Evolutionary conservation across 2,113 vertebrate species (phyloP).

Genomic region (Sinocyclocheilus maitianheensis): DNA sequence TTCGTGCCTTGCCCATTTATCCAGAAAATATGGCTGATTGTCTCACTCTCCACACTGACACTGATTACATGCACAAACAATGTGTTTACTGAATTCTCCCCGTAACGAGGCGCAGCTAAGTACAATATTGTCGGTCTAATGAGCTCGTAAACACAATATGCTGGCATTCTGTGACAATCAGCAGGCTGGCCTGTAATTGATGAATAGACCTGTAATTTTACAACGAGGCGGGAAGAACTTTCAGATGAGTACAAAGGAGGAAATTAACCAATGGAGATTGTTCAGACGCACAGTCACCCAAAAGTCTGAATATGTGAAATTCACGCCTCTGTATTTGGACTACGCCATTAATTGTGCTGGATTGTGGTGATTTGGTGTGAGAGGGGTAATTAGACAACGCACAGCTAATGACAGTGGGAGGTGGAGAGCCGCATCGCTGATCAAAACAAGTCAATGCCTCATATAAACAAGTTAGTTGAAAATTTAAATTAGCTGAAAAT

Average conservation of each 20-base stretch:
- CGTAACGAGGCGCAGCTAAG: conserved; percentile 70
- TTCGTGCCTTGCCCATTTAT: conserved; percentile 64
- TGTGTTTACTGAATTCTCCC: conserved; percentile 66
- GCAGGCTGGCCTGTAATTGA: conserved; percentile 60
- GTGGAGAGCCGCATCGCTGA: neutral
- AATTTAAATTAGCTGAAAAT: too few species aligned
- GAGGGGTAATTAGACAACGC: conserved; percentile 26
- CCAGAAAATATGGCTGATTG: conserved; percentile 66
- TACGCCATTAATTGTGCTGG: conserved; percentile 14
- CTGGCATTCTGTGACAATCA: conserved; percentile 63
- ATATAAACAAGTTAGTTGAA: neutral
- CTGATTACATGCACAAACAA: conserved; percentile 68
- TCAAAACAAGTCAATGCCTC: neutral
- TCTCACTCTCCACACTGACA: conserved; percentile 56
- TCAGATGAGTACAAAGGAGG: conserved; percentile 44
- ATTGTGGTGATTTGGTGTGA: conserved; percentile 34
- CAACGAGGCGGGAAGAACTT: conserved; percentile 32
- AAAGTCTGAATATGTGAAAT: conserved; percentile 16
- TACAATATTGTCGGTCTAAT: conserved; percentile 70
- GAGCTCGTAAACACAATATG: conserved; percentile 69
- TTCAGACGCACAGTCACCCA: neutral
- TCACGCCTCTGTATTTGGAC: conserved; percentile 11
- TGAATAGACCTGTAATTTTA: conserved; percentile 59
- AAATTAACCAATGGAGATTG: conserved; percentile 25
- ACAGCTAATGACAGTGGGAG: neutral